These are phyloP conservation scores for Brenthis hecate DNA, from an alignment of 2,888 invertebrate genomes.

Conservation along the genomic window DNA sequence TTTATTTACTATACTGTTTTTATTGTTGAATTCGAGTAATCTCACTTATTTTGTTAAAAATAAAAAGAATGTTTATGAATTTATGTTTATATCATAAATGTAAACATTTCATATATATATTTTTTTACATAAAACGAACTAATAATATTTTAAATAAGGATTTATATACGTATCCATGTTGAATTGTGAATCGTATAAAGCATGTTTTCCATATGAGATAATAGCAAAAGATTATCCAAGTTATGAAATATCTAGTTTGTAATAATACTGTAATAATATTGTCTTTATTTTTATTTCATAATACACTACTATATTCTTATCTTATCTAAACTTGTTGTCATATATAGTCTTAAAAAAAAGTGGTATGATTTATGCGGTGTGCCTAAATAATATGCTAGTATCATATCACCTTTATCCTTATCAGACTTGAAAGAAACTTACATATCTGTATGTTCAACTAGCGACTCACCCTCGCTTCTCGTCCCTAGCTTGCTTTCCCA, in stretches of 20 bases:
- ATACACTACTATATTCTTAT: too few relatives aligned
- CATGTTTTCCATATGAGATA: not conserved
- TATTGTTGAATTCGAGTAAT: not conserved
- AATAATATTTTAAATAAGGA: not conserved
- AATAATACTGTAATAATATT: not conserved
- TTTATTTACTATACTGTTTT: not conserved
- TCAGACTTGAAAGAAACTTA: too few relatives aligned
- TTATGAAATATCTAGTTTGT: not conserved
- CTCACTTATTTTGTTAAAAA: conserved; percentile 1
- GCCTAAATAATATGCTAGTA: too few relatives aligned
- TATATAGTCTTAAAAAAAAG: too few relatives aligned
- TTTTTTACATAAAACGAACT: not conserved
- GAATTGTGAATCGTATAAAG: not conserved
- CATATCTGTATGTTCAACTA: too few relatives aligned
- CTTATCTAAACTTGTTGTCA: too few relatives aligned
- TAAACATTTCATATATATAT: not conserved
- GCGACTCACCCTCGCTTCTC: too few relatives aligned
- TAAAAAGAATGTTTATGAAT: too few relatives aligned
- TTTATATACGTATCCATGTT: not conserved
- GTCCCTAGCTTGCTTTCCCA: too few relatives aligned
- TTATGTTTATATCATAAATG: not conserved
- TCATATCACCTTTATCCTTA: too few relatives aligned
- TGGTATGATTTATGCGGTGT: too few relatives aligned
- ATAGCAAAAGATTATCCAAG: conserved; percentile 6
- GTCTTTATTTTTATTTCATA: too few relatives aligned